Evolutionary conservation across 2,888 invertebrate genomes (phyloP), one percentile per base, ranked within the genome.

Genomic region (Euspilapteryx auroguttella): DNA sequence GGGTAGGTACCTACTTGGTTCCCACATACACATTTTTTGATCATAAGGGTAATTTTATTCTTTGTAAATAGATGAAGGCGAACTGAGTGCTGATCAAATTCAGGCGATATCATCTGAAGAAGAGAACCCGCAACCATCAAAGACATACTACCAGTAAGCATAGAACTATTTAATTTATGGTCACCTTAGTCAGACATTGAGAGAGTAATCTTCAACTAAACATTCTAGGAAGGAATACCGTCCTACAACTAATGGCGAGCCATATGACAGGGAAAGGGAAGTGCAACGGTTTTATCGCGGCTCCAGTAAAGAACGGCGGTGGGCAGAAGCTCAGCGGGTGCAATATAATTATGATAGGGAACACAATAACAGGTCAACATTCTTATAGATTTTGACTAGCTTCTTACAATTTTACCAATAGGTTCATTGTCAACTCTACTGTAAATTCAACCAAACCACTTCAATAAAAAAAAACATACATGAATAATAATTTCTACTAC

Each of bases 141-240:
- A 59, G 17, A 68, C 71, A 25, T 73, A 73, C 40, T 73, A 73
- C 36, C 73, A 69, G 75, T 73, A 52, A 61, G 71, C 48, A 20
- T n/a, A 8, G 27, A 15, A 15, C 7, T 14, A 15, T 6, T 10
- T 14, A 8, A n/a, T 14, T n/a, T 14, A 14, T 26, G 9, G 7
- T 9, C 4, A 9, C 3, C 8, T 15, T 9, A 14, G 4, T 9
- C 6, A n/a, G 11, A 26, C 8, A 15, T 26, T 14, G 14, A 26
- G n/a, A 25, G 5, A 4, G 6, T 12, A 25, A 9, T 14, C n/a
- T n/a, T n/a, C n/a, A n/a, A n/a, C n/a, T n/a, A n/a, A n/a, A n/a
- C n/a, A 21, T 30, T 27, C 12, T 43, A 69, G 66, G 40, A 64
- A 66, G 39, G 68, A 69, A 38, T 66, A 59, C 39, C 52, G 47